Conservation (phyloP, 2,113 vertebrate species). For the Thamnophis sirtalis region DNA sequence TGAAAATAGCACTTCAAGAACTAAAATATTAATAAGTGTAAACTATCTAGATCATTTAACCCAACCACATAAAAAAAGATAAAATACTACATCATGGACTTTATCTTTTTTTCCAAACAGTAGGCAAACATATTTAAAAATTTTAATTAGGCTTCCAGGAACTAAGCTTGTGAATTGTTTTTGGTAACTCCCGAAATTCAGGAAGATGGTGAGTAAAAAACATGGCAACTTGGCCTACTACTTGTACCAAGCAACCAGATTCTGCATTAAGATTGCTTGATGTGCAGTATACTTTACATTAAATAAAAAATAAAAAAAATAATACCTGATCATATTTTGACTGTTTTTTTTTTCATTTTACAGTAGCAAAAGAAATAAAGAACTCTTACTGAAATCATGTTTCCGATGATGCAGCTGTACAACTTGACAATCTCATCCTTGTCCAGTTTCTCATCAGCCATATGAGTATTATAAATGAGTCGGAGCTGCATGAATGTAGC, state of each 20-base stretch:
- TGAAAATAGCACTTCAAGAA: neutral
- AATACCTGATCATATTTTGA: neutral
- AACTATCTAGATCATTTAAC: neutral
- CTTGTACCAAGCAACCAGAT: neutral
- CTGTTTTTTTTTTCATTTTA: neutral
- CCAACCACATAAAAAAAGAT: neutral
- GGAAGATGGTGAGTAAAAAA: neutral
- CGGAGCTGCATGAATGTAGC: slow-evolving; percentile 96
- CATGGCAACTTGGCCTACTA: no score
- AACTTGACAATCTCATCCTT: slow-evolving; percentile 93
- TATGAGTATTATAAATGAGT: slow-evolving; percentile 92
- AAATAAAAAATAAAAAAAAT: neutral
- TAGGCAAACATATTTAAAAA: neutral
- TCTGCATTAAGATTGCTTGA: neutral
- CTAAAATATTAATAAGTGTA: neutral
- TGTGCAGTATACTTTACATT: neutral
- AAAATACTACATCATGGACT: neutral
- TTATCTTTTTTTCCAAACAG: neutral
- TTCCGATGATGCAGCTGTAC: slow-evolving; percentile 97
- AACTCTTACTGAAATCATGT: slow-evolving; percentile 91
- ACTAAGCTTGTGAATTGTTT: neutral
- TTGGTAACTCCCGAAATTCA: neutral
- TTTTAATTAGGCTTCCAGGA: neutral
- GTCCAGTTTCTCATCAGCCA: slow-evolving; percentile 92
- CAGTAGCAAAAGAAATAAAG: neutral